Conservation (phyloP, 2,888 invertebrate species). For the Micoletzkya japonica region DNA sequence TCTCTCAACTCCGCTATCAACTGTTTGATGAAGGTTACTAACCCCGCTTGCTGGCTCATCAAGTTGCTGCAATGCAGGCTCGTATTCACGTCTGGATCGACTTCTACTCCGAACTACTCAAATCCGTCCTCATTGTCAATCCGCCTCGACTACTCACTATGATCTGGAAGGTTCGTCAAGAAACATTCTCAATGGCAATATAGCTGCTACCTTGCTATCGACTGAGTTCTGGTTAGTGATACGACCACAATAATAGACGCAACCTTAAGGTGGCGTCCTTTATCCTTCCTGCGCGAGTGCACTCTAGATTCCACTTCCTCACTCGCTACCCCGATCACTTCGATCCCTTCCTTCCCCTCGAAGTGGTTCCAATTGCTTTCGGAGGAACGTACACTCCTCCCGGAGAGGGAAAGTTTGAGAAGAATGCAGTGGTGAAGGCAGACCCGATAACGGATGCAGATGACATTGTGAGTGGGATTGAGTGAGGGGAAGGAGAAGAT, state of each 20-base stretch:
- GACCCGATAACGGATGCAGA: conserved; percentile 8
- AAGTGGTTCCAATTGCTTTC: conserved; percentile 29
- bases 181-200: background rate
- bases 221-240: background rate
- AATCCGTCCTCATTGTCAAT: conserved; percentile 32
- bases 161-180: conserved; percentile 31
- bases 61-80: conserved; percentile 22
- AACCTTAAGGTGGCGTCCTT: conserved; percentile 29
- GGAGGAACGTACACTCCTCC: conserved; percentile 24
- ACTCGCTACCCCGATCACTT: conserved; percentile 29
- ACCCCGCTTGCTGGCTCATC: background rate
- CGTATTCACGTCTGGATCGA: conserved; percentile 34
- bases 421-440: conserved; percentile 6
- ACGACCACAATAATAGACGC: background rate
- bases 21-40: conserved; percentile 29
- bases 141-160: conserved; percentile 31
- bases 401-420: conserved; percentile 4
- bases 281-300: conserved; percentile 33
- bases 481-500: background rate
- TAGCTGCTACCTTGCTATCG: background rate
- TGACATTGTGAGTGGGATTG: background rate
- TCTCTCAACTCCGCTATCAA: conserved; percentile 32
- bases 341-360: conserved; percentile 13
- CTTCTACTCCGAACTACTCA: conserved; percentile 32
- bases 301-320: conserved; percentile 30